Conservation (phyloP, 2,113 vertebrate species). For the Callopanchax toddi region DNA sequence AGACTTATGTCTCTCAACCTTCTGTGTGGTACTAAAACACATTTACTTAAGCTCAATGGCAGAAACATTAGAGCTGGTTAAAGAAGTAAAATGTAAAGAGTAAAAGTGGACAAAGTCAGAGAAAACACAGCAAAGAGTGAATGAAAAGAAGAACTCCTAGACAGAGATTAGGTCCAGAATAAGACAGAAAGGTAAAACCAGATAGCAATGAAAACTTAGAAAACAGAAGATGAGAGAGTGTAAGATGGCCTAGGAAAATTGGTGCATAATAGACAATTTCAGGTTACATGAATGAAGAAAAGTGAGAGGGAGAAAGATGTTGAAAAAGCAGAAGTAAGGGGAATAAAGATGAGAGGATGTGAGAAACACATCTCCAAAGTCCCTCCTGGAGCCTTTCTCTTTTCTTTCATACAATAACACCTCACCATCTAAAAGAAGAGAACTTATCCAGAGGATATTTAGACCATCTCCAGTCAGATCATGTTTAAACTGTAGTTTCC, state of each 20-base stretch:
- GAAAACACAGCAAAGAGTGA: background rate
- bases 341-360: slow-evolving; percentile 9
- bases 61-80: too few species aligned
- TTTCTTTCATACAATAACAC: slow-evolving; percentile 53
- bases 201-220: background rate
- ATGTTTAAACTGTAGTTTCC: slow-evolving; percentile 60
- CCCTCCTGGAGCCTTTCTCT: slow-evolving; percentile 55
- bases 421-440: slow-evolving; percentile 41
- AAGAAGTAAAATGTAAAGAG: background rate
- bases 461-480: slow-evolving; percentile 40
- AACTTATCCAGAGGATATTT: slow-evolving; percentile 41
- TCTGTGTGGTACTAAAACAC: slow-evolving; percentile 16
- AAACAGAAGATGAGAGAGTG: slow-evolving; percentile 23
- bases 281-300: slow-evolving; percentile 51
- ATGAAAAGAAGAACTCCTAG: slow-evolving; percentile 2
- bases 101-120: slow-evolving; percentile 1
- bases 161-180: background rate
- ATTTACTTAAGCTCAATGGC: background rate
- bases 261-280: slow-evolving; percentile 40
- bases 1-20: slow-evolving; percentile 17
- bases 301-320: slow-evolving; percentile 40
- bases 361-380: slow-evolving; percentile 42
- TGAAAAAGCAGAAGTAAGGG: slow-evolving; percentile 8
- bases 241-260: slow-evolving; percentile 31
- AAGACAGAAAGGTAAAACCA: slow-evolving; percentile 6